A percentile compares a stretch with the other conserved stretches of the same genome.
phyloP scores from a whole-genome alignment of 2,113 vertebrate genomes.

The Hemichromis elongatus region DNA sequence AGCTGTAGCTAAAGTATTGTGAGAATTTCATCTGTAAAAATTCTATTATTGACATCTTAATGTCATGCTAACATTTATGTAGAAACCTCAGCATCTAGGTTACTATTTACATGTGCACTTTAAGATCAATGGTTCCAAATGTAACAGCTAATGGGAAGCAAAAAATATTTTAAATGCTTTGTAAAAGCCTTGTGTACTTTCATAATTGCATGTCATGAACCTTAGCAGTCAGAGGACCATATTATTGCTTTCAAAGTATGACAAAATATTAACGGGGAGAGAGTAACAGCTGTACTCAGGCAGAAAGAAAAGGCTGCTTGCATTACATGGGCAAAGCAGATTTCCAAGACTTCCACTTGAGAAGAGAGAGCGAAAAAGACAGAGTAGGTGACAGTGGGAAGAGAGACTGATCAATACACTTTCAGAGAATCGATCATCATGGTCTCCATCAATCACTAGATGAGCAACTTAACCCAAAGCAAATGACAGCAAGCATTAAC shows the following conservation, averaged over 20 bases:
- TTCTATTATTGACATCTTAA: neutral
- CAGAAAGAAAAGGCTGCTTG: neutral
- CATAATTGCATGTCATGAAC: neutral
- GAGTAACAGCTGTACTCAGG: neutral
- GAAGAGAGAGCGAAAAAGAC: neutral
- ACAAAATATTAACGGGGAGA: neutral
- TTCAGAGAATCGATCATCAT: constrained; percentile 41
- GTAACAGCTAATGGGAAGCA: neutral
- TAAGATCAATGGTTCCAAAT: neutral
- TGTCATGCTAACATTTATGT: neutral
- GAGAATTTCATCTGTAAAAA: neutral
- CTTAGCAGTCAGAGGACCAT: neutral
- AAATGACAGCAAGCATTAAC: neutral
- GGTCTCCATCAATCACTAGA: constrained; percentile 15
- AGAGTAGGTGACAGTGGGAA: constrained; percentile 14
- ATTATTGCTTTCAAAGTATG: neutral
- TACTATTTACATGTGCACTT: neutral
- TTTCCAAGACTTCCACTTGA: constrained; percentile 30
- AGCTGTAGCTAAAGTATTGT: neutral
- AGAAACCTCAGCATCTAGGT: neutral
- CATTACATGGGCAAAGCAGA: constrained; percentile 19
- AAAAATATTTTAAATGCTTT: neutral
- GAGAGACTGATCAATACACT: constrained; percentile 56
- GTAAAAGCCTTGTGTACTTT: neutral
- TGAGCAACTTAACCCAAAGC: constrained; percentile 38